Evolutionary conservation across 1,140 invertebrate species (phyloP).

Genomic region (Eupristina koningsbergeri): DNA sequence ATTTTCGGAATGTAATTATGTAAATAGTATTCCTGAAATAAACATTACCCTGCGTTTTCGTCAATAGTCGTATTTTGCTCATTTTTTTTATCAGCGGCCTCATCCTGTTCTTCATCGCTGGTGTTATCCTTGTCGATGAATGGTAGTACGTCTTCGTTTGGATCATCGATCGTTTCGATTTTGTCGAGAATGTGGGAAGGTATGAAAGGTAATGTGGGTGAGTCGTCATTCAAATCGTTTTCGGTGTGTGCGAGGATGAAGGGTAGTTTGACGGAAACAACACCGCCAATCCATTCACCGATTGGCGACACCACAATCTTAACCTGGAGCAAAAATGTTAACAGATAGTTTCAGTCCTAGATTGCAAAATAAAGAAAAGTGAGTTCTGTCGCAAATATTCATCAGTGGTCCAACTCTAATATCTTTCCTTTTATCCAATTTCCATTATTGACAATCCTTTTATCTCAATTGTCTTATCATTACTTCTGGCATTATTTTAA

Average conservation of each 20-base stretch:
- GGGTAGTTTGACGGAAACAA: slow-evolving; percentile 85
- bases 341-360: background rate
- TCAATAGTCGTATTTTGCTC: background rate
- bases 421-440: background rate
- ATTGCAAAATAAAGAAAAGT: background rate
- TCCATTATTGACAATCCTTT: no score
- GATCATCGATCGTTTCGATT: slow-evolving; percentile 47
- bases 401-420: background rate
- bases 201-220: slow-evolving; percentile 50
- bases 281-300: slow-evolving; percentile 83
- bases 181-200: slow-evolving; percentile 49
- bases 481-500: no score
- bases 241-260: slow-evolving; percentile 80
- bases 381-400: background rate
- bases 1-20: background rate
- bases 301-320: slow-evolving; percentile 85
- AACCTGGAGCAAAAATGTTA: slow-evolving; percentile 66
- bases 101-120: slow-evolving; percentile 35
- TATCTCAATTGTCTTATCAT: no score
- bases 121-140: slow-evolving; percentile 47
- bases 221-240: slow-evolving; percentile 65
- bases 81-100: background rate
- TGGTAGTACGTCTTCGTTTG: slow-evolving; percentile 45
- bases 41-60: background rate
- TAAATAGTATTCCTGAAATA: background rate